phyloP scores from a whole-genome alignment of 2,888 invertebrate species.

The Steinernema carpocapsae region DNA sequence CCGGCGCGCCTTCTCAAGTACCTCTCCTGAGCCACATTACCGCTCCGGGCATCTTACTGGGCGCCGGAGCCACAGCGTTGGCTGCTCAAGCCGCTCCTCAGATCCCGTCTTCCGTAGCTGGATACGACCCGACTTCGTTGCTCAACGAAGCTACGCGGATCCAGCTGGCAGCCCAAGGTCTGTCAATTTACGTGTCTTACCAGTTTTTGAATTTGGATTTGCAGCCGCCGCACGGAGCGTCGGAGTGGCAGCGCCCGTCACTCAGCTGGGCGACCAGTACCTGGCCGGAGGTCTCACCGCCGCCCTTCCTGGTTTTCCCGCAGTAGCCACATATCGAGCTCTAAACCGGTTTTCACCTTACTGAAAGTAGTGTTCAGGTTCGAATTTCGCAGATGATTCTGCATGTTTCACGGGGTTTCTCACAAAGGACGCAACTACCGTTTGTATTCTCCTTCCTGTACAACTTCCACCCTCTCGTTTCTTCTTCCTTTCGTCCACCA shows the following conservation, averaged over 20 bases:
- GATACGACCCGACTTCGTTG: slow-evolving; percentile 40
- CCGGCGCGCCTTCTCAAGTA: background rate
- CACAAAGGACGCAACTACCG: slow-evolving; percentile 6
- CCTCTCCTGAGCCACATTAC: slow-evolving; percentile 8
- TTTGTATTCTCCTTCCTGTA: background rate
- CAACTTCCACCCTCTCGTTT: background rate
- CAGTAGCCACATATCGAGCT: slow-evolving; percentile 49
- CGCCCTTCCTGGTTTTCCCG: slow-evolving; percentile 48
- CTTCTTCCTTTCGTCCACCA: background rate
- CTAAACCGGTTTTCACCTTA: slow-evolving; percentile 58
- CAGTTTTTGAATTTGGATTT: no score
- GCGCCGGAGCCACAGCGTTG: slow-evolving; percentile 12
- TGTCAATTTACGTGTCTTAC: no score
- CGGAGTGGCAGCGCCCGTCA: background rate
- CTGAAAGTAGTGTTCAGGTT: slow-evolving; percentile 36
- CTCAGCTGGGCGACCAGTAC: slow-evolving; percentile 50
- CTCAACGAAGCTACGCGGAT: slow-evolving; percentile 51
- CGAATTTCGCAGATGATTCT: slow-evolving; percentile 4
- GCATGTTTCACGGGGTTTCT: slow-evolving; percentile 31
- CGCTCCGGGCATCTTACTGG: slow-evolving; percentile 16
- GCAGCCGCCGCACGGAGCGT: slow-evolving; percentile 31
- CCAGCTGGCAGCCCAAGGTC: slow-evolving; percentile 44
- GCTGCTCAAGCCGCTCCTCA: background rate
- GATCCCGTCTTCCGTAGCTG: slow-evolving; percentile 23
- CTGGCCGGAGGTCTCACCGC: slow-evolving; percentile 50